Base-by-base conservation (phyloP, 2,888 invertebrate species). In the Agrypnus murinus region DNA sequence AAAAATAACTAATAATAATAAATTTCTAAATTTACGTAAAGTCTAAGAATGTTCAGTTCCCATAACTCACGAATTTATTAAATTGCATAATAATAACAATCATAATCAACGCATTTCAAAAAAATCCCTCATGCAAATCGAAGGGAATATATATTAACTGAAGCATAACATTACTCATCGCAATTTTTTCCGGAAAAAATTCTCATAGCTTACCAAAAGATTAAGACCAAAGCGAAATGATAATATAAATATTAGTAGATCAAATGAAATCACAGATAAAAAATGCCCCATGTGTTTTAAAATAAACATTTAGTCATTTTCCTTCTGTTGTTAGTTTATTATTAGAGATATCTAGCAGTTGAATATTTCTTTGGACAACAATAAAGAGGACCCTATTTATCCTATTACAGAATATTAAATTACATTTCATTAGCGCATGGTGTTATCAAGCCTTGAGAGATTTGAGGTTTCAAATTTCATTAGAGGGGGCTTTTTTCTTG, bases 361-460 rank as follows among this genome's bases (percentile, higher is more conserved):
- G 46, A 62, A 17, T n/a, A 45, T 40, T 55, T 53, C 43, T 43
- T 43, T 65, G 65, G 46, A 25, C 32, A 59, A 70, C 70, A 65
- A 67, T 36, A 67, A 57, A 57, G 8, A 64, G 43, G 5, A 10
- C 59, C 50, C 65, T 64, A 55, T 12, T 69, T 69, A 69, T 69
- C 64, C 65, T 45, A 65, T 70, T 70, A 43, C 8, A 59, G 40
- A 14, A 55, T 70, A 66, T 66, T 70, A 60, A 55, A 65, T 70
- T 70, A 65, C 70, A 57, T 60, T 38, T 70, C 53, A 69, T 69
- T 59, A 55, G 31, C 9, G 36, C 25, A 3, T 36, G 40, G 59
- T 55, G 64, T 59, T 48, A 65, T 60, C 65, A 55, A 60, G 55
- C 50, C 60, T 50, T 43, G 10, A 25, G 10, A 25, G 25, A 34